phyloP scores from a whole-genome alignment of 2,888 invertebrate genomes.

The Pseudococcus longispinus region DNA sequence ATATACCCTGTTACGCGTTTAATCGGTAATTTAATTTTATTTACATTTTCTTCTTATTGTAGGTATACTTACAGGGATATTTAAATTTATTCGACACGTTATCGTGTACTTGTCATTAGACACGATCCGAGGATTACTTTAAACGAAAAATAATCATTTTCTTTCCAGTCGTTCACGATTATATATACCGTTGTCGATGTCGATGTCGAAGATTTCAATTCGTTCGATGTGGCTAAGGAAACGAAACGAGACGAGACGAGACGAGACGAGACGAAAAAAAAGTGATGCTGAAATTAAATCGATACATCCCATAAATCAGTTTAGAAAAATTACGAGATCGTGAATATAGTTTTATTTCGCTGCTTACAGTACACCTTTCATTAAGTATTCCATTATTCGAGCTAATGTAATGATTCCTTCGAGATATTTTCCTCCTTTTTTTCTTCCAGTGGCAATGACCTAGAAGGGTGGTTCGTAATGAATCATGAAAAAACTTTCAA shows the following conservation, averaged over 20 bases:
- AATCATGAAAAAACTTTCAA: too few species aligned
- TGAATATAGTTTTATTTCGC: neutral
- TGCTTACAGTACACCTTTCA: neutral
- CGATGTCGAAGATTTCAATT: neutral
- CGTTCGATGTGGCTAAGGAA: neutral
- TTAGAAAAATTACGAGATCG: neutral
- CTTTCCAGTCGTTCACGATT: neutral
- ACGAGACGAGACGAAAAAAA: neutral
- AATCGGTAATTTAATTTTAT: slow-evolving; percentile 28
- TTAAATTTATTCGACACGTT: slow-evolving; percentile 29
- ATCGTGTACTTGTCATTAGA: slow-evolving; percentile 31
- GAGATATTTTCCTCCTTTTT: too few species aligned
- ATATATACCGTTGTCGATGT: neutral
- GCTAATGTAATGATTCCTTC: too few species aligned
- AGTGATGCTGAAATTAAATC: neutral
- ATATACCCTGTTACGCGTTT: neutral
- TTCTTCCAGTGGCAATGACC: too few species aligned
- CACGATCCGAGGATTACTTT: slow-evolving; percentile 14
- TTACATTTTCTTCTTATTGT: slow-evolving; percentile 19
- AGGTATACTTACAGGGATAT: neutral
- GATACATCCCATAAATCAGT: neutral
- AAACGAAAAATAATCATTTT: slow-evolving; percentile 10
- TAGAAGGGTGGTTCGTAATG: too few species aligned
- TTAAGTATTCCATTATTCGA: neutral
- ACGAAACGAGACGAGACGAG: neutral